Conservation (phyloP, 2,888 invertebrate genomes). For the Lysandra bellargus region DNA sequence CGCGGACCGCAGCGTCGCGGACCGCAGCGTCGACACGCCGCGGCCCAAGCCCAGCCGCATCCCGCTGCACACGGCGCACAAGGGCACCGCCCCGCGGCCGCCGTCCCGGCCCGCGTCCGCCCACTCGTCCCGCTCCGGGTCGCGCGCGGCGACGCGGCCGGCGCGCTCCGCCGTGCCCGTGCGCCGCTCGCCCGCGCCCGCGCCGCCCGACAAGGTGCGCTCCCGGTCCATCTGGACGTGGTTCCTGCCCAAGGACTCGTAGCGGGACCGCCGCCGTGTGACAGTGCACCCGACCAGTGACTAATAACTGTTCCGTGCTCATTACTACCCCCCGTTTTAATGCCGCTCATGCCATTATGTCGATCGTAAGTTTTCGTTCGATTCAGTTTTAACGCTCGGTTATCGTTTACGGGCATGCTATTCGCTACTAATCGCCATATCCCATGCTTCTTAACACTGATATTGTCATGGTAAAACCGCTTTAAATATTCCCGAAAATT, state of each 20-base stretch:
- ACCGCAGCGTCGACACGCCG: conserved; percentile 81
- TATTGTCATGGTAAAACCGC: conserved; percentile 9
- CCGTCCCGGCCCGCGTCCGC: conserved; percentile 55
- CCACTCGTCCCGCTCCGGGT: conserved; percentile 53
- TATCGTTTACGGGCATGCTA: conserved; percentile 43
- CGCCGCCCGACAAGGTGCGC: conserved; percentile 84
- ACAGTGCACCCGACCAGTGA: conserved; percentile 56
- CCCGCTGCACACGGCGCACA: conserved; percentile 48
- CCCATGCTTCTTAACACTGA: conserved; percentile 26
- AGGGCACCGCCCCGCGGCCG: conserved; percentile 70
- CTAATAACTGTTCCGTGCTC: conserved; percentile 40
- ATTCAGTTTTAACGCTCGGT: conserved; percentile 41
- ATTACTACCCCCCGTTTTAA: conserved; percentile 30
- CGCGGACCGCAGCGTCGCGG: conserved; percentile 80
- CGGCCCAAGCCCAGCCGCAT: conserved; percentile 63
- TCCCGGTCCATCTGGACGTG: conserved; percentile 84
- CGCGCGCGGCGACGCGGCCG: conserved; percentile 46
- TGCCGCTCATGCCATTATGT: conserved; percentile 71
- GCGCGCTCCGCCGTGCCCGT: conserved; percentile 55
- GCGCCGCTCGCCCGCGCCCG: conserved; percentile 54
- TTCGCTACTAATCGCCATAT: conserved; percentile 27
- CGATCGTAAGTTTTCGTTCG: conserved; percentile 71
- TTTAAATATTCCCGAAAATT: conserved; percentile 3
- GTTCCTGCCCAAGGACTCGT: conserved; percentile 73
- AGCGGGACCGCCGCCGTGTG: conserved; percentile 51